A percentile compares a stretch with the other conserved stretches of the same genome.
Evolutionary conservation across 2,113 vertebrate genomes (phyloP).

Genomic region (Accipiter virgatus): DNA sequence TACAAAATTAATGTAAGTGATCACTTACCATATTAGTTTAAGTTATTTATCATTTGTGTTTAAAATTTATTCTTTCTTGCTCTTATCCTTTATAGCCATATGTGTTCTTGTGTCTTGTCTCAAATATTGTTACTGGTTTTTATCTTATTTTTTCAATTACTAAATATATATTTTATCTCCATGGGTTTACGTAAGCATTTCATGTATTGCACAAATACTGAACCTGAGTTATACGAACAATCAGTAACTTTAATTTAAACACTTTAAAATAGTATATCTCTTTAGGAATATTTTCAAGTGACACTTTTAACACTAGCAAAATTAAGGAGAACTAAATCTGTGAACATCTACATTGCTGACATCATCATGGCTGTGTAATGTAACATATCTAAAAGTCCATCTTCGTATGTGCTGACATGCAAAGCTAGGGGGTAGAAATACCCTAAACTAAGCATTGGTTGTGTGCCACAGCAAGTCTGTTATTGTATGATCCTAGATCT

Average conservation of each 20-base stretch:
- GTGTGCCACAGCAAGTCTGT: background rate
- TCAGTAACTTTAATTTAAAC: background rate
- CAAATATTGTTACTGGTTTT: background rate
- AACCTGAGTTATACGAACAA: background rate
- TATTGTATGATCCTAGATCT: background rate
- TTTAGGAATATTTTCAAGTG: background rate
- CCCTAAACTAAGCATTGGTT: background rate
- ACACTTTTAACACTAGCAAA: background rate
- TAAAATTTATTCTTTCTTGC: background rate
- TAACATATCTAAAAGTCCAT: background rate
- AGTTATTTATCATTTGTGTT: background rate
- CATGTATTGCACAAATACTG: background rate
- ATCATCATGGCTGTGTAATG: background rate
- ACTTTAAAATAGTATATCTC: background rate
- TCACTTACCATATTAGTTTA: background rate
- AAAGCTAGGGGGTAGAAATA: background rate
- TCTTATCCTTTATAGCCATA: background rate
- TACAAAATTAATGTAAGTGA: background rate
- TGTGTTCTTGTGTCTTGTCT: background rate
- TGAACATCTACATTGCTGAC: background rate
- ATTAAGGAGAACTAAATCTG: background rate
- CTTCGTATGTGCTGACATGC: background rate
- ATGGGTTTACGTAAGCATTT: background rate
- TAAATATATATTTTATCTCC: background rate
- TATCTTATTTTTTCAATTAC: background rate